Evolutionary conservation across 2,888 invertebrate species (phyloP).

Genomic region (Mythimna albipuncta): DNA sequence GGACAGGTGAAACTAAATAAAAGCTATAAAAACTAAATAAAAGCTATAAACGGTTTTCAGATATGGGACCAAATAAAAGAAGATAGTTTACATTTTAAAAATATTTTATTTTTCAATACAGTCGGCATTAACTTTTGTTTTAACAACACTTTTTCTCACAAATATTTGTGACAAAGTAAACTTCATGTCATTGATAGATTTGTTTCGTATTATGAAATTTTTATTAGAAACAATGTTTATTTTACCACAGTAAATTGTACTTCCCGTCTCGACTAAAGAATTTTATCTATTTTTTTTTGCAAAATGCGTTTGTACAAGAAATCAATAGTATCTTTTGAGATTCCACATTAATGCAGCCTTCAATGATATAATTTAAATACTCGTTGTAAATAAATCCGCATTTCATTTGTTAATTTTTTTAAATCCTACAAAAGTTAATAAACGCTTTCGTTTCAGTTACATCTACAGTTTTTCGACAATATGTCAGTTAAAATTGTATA

Average conservation of each 20-base stretch:
- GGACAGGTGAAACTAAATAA: no score
- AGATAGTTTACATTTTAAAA: conserved; percentile 58
- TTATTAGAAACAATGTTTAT: conserved; percentile 10
- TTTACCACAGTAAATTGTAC: conserved; percentile 44
- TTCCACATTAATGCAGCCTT: conserved; percentile 27
- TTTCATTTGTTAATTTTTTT: conserved; percentile 65
- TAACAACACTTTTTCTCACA: conserved; percentile 61
- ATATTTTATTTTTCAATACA: conserved; percentile 84
- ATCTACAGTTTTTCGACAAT: conserved; percentile 87
- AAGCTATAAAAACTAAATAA: no score
- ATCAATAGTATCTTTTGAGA: conserved; percentile 41
- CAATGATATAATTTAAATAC: conserved; percentile 48
- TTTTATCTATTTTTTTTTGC: conserved; percentile 3
- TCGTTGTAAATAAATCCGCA: conserved; percentile 57
- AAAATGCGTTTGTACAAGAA: conserved; percentile 3
- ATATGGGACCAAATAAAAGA: conserved; percentile 35
- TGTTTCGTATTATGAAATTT: conserved; percentile 18
- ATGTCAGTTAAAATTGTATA: conserved; percentile 88
- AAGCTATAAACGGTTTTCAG: no score
- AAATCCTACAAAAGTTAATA: conserved; percentile 73
- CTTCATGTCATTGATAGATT: conserved; percentile 24
- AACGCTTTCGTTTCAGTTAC: conserved; percentile 74
- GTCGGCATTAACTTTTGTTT: conserved; percentile 73
- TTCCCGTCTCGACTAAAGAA: conserved; percentile 29
- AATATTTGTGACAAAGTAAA: conserved; percentile 36